Evolutionary conservation across 2,113 vertebrate species (phyloP).

Genomic region (Camarhynchus parvulus): DNA sequence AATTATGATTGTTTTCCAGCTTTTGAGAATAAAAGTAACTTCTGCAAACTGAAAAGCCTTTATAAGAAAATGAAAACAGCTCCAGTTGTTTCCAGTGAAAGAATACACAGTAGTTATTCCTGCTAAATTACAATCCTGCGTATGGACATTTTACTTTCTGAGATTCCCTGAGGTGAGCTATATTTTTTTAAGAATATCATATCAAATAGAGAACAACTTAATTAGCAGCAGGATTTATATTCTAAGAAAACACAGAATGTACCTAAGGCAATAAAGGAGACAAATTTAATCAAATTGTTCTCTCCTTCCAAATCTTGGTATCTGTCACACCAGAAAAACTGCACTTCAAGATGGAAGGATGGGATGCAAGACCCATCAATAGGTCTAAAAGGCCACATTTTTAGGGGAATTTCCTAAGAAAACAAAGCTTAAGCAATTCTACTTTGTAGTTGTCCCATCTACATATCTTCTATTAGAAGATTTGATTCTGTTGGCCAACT

Average conservation of each 20-base stretch:
- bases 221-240: constrained; percentile 3
- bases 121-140: not conserved
- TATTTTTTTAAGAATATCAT: not conserved
- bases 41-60: not conserved
- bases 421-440: not conserved
- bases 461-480: not conserved
- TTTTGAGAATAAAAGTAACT: constrained; percentile 19
- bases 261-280: not conserved
- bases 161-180: not conserved
- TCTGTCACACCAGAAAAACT: not conserved
- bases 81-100: not conserved
- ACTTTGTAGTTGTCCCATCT: not conserved
- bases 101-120: not conserved
- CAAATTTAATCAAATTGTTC: constrained; percentile 8
- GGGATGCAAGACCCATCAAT: not conserved
- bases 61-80: not conserved
- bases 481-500: not conserved
- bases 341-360: not conserved
- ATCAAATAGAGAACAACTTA: not conserved
- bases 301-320: not conserved
- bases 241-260: not conserved
- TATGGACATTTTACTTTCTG: not conserved
- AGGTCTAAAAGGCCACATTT: not conserved
- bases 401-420: not conserved
- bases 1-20: not conserved